Percentiles rank a stretch among this genome's conserved stretches.
phyloP scores from a whole-genome alignment of 2,797 vertebrate genomes.

The Tiaroga cobitis region DNA sequence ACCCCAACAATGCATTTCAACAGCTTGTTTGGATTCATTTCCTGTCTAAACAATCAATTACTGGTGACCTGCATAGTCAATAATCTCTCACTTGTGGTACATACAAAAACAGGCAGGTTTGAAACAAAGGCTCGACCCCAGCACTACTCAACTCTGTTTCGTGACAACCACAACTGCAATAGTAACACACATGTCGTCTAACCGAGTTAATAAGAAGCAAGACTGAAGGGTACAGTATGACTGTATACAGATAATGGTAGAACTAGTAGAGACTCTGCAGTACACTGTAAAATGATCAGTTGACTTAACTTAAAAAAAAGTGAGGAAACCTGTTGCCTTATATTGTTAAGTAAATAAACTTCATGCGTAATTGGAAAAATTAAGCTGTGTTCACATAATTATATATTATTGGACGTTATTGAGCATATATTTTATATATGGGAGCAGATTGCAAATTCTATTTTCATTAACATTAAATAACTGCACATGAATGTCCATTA shows the following conservation, averaged over 20 bases:
- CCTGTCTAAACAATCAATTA: slow-evolving; percentile 6
- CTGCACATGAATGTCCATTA: neutral
- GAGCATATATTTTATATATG: neutral
- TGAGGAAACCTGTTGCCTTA: too few species aligned
- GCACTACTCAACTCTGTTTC: neutral
- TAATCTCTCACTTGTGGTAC: neutral
- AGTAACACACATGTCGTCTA: neutral
- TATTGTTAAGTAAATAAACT: too few species aligned
- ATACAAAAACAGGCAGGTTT: neutral
- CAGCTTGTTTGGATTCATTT: slow-evolving; percentile 11
- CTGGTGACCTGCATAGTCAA: neutral
- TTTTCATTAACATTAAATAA: neutral
- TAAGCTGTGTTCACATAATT: neutral
- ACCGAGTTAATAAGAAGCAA: neutral
- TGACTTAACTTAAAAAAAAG: too few species aligned
- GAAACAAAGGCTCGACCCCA: neutral
- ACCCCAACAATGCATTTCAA: slow-evolving; percentile 20
- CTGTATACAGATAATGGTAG: neutral
- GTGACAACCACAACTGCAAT: neutral
- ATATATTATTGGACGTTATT: neutral
- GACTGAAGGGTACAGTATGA: neutral
- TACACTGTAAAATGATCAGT: too few species aligned
- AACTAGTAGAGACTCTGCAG: neutral
- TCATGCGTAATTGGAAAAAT: too few species aligned
- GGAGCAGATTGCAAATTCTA: too few species aligned